Percentiles rank a stretch among this genome's conserved stretches.
These are phyloP conservation scores for Actenoides hombroni DNA, from an alignment of 2,113 vertebrate species.

Conservation along the genomic window DNA sequence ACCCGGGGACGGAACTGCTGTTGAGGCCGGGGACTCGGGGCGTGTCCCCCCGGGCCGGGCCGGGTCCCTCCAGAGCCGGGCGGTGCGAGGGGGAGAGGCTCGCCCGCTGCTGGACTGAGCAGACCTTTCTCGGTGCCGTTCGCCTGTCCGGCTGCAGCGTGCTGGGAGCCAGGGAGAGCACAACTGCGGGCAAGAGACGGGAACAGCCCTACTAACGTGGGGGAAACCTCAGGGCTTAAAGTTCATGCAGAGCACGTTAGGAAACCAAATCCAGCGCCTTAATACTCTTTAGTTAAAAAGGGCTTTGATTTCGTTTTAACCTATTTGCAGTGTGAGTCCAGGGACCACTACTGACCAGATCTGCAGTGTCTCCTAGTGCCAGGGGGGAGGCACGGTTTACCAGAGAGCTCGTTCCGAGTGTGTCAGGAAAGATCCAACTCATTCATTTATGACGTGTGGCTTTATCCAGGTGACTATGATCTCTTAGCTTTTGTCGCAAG, in stretches of 20 bases:
- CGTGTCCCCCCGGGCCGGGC: too few relatives aligned
- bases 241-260: rapidly evolving
- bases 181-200: rapidly evolving
- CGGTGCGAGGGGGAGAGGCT: not conserved
- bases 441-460: rapidly evolving
- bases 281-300: rapidly evolving
- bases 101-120: rapidly evolving
- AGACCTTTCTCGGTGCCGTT: rapidly evolving
- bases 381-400: rapidly evolving
- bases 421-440: rapidly evolving
- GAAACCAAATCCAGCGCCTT: not conserved
- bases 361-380: rapidly evolving
- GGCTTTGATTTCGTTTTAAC: not conserved
- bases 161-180: not conserved
- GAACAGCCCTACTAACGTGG: rapidly evolving
- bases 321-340: rapidly evolving
- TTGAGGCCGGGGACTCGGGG: not conserved
- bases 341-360: rapidly evolving
- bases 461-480: rapidly evolving
- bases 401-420: not conserved
- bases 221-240: not conserved
- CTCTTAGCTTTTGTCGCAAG: rapidly evolving
- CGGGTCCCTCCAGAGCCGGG: not conserved
- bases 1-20: not conserved
- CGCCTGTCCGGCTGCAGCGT: rapidly evolving